Evolutionary conservation across 53 echinoderm and acorn worm genomes (phyloP), one percentile per base, ranked within the genome.

Genomic region (Temnopleurus reevesii): DNA sequence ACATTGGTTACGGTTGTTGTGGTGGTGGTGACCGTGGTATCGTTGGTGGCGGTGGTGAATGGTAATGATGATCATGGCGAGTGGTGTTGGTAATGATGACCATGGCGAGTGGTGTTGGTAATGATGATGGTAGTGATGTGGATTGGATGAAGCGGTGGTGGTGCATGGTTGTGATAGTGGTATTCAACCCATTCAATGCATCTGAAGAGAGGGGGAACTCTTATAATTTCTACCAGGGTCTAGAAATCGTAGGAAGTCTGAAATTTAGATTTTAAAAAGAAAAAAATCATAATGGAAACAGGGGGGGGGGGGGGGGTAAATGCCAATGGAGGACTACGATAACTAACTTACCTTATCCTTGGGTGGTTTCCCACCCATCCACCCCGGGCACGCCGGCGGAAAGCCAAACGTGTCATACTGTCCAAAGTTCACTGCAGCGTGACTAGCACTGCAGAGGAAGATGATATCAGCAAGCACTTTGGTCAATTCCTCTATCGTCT

Each of bases 331-430:
- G n/a, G n/a, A n/a, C n/a, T n/a, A n/a, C n/a, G n/a, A n/a, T n/a
- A n/a, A n/a, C n/a, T n/a, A n/a, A n/a, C n/a, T 7, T 90, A 92
- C 92, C 90, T 90, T 92, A 45, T 89, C 58, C 31, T 29, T 83
- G 0, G 92, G 92, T 18, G 92, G 92, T 28, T 64, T 33, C 5
- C 90, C 90, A 26, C 46, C 64, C 41, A 92, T 81, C 90, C 60
- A 89, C 29, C 66, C 24, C 0, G 92, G 92, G 18, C 83, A 83
- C 46, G 90, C 90, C 15, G 92, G 92, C 10, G 92, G 92, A 85
- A 92, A 92, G 30, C 80, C 92, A 53, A 90, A 92, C 15, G 90
- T 85, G 18, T 92, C 85, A 63, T 92, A 92, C 36, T 92, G 92
- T 84, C 79, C 77, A 24, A 92, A 92, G 53, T 92, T 92, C 9